Conservation (phyloP, 2,888 invertebrate species). For the Pristionchus japonicus region DNA sequence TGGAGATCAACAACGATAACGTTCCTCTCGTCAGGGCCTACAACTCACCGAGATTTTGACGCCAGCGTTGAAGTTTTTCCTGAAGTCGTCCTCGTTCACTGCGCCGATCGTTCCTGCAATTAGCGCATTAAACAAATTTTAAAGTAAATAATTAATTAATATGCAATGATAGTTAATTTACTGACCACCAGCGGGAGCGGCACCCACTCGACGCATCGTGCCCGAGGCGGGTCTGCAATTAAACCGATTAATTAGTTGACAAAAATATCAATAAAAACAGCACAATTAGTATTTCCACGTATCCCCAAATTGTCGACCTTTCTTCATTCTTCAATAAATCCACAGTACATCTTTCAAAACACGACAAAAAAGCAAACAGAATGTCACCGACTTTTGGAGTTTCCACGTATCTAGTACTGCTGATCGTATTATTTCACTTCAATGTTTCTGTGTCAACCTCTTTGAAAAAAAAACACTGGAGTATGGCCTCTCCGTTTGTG, state of each 20-base stretch:
- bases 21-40: neutral
- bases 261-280: neutral
- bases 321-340: too few relatives aligned
- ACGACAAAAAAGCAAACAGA: too few relatives aligned
- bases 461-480: too few relatives aligned
- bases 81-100: conserved; percentile 46
- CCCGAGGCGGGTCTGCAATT: neutral
- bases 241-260: neutral
- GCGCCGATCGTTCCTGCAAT: conserved; percentile 38
- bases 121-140: neutral
- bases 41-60: neutral
- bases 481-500: too few relatives aligned
- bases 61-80: conserved; percentile 22
- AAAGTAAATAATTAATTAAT: neutral
- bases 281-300: too few relatives aligned
- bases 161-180: neutral
- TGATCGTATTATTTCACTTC: too few relatives aligned
- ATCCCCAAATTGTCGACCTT: too few relatives aligned
- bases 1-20: neutral
- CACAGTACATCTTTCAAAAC: too few relatives aligned
- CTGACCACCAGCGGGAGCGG: neutral
- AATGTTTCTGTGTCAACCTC: too few relatives aligned
- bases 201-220: conserved; percentile 5
- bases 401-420: too few relatives aligned
- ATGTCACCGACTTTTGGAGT: too few relatives aligned